These are phyloP conservation scores for Propithecus perrieri DNA, from an alignment of 2,797 vertebrate genomes.

Conservation along the genomic window DNA sequence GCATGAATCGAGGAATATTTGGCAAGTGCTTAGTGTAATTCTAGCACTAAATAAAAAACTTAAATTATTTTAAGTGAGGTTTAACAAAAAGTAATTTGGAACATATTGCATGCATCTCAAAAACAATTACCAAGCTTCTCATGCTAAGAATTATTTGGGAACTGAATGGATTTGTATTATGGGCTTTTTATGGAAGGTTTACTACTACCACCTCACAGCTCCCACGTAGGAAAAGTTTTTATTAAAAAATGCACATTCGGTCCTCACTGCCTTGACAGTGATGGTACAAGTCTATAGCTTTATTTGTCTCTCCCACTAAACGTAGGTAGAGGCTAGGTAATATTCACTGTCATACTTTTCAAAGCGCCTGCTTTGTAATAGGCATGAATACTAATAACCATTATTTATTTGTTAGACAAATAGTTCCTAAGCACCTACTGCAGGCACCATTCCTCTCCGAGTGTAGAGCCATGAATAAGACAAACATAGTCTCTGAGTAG, in stretches of 20 bases:
- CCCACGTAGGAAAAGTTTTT: not conserved
- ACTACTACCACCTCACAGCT: not conserved
- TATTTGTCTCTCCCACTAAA: not conserved
- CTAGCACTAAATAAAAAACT: not conserved
- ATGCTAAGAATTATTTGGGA: not conserved
- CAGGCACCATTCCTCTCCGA: not conserved
- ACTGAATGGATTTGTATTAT: not conserved
- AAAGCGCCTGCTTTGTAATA: not conserved
- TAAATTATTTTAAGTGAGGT: constrained; percentile 34
- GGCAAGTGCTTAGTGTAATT: not conserved
- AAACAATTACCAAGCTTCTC: not conserved
- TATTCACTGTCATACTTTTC: not conserved
- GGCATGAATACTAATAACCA: not conserved
- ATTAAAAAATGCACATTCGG: not conserved
- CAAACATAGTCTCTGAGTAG: not conserved
- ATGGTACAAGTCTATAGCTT: not conserved
- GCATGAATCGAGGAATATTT: not conserved
- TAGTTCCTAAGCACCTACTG: not conserved
- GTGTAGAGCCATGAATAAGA: not conserved
- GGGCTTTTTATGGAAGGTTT: not conserved
- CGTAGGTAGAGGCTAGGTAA: not conserved
- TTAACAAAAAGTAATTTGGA: constrained; percentile 48
- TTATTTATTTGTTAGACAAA: not conserved
- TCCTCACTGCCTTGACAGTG: not conserved
- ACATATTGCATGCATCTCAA: not conserved